These are phyloP conservation scores for Lerista edwardsae DNA, from an alignment of 2,797 vertebrate genomes.

Conservation along the genomic window DNA sequence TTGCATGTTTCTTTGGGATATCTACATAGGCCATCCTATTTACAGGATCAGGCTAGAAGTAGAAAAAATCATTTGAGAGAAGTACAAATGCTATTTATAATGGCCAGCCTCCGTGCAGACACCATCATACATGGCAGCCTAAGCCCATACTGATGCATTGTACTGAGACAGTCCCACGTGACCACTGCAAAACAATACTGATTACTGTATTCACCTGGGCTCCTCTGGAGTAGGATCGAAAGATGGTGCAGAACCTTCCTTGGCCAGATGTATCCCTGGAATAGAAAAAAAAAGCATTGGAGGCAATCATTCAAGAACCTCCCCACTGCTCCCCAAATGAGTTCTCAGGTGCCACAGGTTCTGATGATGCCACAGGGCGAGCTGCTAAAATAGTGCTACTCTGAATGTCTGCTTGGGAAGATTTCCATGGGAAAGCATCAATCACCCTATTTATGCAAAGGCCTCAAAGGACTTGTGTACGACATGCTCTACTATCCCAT, in stretches of 20 bases:
- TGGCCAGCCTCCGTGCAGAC: too few species aligned
- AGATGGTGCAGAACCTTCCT: slow-evolving; percentile 98
- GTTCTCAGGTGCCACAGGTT: not conserved
- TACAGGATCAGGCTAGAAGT: not conserved
- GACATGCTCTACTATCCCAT: not conserved
- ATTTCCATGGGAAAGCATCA: not conserved
- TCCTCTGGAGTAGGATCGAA: slow-evolving; percentile 96
- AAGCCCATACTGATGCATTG: not conserved
- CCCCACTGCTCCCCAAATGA: too few species aligned
- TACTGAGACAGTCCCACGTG: not conserved
- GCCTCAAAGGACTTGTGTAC: not conserved
- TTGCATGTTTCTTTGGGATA: not conserved
- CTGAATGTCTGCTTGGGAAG: not conserved
- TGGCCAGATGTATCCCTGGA: slow-evolving; percentile 98
- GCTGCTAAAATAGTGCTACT: too few species aligned
- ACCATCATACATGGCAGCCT: not conserved
- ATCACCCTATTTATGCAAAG: too few species aligned
- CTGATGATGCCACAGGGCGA: not conserved
- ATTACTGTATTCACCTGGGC: slow-evolving; percentile 87
- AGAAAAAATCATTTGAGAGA: not conserved
- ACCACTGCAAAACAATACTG: not conserved
- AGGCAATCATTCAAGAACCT: not conserved
- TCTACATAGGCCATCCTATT: not conserved
- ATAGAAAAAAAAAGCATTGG: slow-evolving; percentile 40
- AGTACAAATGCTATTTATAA: not conserved